These are phyloP conservation scores for Atlantisia rogersi DNA, from an alignment of 2,113 vertebrate genomes.

Conservation along the genomic window DNA sequence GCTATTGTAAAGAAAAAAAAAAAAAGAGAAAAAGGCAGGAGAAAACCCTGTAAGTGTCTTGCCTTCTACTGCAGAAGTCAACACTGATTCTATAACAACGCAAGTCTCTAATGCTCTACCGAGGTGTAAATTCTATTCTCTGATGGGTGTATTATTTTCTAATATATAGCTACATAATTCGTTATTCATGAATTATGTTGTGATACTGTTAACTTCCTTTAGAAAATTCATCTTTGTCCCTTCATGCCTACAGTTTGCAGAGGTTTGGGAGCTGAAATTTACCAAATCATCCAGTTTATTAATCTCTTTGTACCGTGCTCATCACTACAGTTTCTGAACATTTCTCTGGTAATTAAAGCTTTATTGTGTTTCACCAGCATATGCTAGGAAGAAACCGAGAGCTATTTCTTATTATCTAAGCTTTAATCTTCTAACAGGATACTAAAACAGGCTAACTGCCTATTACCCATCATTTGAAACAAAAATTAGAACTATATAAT, in stretches of 20 bases:
- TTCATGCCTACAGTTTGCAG: neutral
- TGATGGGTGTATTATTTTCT: neutral
- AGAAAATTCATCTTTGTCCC: neutral
- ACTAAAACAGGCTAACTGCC: neutral
- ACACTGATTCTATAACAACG: neutral
- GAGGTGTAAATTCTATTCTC: neutral
- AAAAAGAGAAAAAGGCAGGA: neutral
- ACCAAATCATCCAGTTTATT: neutral
- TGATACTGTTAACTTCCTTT: neutral
- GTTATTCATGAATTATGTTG: neutral
- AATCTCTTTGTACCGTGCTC: neutral
- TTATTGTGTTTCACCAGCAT: neutral
- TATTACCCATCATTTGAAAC: neutral
- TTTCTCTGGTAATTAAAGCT: neutral
- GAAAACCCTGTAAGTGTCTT: neutral
- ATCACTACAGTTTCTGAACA: neutral
- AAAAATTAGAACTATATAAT: neutral
- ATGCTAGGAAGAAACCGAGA: neutral
- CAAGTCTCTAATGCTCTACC: neutral
- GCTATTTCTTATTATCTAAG: neutral
- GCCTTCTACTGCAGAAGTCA: neutral
- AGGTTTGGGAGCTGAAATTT: neutral
- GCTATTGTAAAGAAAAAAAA: neutral
- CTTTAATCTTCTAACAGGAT: conserved; percentile 46
- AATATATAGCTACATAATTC: too few relatives aligned